Evolutionary conservation across 2,888 invertebrate species (phyloP).

Genomic region (Scaptomyza cyrtandrae): DNA sequence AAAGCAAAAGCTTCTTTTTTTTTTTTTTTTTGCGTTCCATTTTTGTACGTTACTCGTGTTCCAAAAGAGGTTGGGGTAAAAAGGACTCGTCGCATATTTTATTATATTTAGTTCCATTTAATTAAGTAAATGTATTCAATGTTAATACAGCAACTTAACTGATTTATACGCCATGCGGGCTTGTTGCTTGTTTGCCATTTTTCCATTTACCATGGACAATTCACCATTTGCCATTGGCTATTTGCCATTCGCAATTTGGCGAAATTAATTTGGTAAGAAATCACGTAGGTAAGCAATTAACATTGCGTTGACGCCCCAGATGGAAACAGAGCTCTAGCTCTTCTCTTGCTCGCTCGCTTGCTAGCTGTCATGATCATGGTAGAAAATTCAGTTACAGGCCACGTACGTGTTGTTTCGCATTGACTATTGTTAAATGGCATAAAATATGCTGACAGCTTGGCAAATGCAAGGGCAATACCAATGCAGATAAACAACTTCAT

Average conservation of each 20-base stretch:
- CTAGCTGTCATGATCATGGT: background rate
- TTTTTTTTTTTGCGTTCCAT: background rate
- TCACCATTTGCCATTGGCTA: conserved; percentile 18
- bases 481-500: conserved; percentile 27
- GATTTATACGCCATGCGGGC: conserved; percentile 57
- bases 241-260: conserved; percentile 71
- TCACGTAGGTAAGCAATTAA: conserved; percentile 83
- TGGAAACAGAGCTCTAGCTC: conserved; percentile 2
- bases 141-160: conserved; percentile 79
- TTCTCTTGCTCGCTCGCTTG: background rate
- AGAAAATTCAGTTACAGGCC: conserved; percentile 54
- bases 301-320: conserved; percentile 62
- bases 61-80: background rate
- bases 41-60: too few species aligned
- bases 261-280: conserved; percentile 83
- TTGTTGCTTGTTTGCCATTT: conserved; percentile 29
- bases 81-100: conserved; percentile 43
- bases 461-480: conserved; percentile 51
- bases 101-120: conserved; percentile 69
- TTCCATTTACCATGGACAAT: conserved; percentile 36
- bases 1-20: conserved; percentile 70
- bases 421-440: conserved; percentile 66
- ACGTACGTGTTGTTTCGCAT: conserved; percentile 67
- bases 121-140: conserved; percentile 79
- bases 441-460: conserved; percentile 71